These are phyloP conservation scores for Babylonia areolata DNA, from an alignment of 1,140 invertebrate genomes.

Conservation along the genomic window DNA sequence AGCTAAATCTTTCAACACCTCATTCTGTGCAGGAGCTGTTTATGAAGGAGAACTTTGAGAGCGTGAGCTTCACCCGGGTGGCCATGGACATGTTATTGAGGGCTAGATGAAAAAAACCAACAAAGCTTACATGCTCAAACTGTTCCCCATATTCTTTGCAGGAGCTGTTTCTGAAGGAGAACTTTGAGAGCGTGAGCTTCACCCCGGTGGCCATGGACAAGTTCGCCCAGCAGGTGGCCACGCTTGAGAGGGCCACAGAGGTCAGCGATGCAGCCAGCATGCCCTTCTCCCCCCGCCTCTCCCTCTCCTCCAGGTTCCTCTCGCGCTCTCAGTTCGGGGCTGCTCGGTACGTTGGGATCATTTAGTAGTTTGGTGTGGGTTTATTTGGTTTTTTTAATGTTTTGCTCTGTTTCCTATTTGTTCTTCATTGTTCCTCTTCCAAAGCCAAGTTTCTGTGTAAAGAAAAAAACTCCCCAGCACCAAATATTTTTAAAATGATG, in stretches of 20 bases:
- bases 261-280: slow-evolving; percentile 12
- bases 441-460: no score
- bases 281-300: slow-evolving; percentile 60
- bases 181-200: slow-evolving; percentile 69
- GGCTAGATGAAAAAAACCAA: neutral
- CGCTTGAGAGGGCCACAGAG: slow-evolving; percentile 55
- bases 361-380: no score
- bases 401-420: no score
- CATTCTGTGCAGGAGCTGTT: slow-evolving; percentile 62
- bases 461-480: no score
- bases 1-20: neutral
- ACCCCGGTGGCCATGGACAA: slow-evolving; percentile 61
- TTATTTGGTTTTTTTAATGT: no score
- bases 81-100: slow-evolving; percentile 41
- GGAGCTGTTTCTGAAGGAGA: slow-evolving; percentile 69
- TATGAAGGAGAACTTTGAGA: slow-evolving; percentile 70
- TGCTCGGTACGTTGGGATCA: slow-evolving; percentile 56
- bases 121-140: neutral
- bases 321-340: slow-evolving; percentile 62
- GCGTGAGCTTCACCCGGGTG: slow-evolving; percentile 63
- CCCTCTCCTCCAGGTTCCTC: slow-evolving; percentile 68
- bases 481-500: no score
- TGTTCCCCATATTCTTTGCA: slow-evolving; percentile 37
- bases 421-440: no score
- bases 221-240: slow-evolving; percentile 61